Evolutionary conservation across 2,113 vertebrate species (phyloP).

Genomic region (Nerophis lumbriciformis): DNA sequence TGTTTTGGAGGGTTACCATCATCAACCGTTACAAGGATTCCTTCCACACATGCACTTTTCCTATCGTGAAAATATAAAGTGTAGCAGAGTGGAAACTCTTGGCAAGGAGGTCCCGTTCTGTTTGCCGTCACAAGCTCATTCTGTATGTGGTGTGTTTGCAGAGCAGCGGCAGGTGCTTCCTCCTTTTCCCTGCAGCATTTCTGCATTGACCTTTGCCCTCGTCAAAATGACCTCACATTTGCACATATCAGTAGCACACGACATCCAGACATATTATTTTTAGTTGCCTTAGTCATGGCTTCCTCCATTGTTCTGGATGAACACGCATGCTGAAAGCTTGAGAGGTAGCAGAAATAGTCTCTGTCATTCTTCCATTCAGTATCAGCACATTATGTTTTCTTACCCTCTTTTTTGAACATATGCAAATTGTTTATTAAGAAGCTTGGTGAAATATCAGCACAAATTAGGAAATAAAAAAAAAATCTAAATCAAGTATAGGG

Average conservation of each 20-base stretch:
- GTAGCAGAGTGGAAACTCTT: not conserved
- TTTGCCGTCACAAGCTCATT: not conserved
- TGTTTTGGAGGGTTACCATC: not conserved
- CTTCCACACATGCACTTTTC: not conserved
- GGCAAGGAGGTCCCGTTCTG: not conserved
- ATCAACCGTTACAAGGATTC: not conserved
- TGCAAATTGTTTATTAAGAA: not conserved
- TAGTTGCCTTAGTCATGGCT: conserved; percentile 38
- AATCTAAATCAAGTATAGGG: no score
- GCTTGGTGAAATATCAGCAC: not conserved
- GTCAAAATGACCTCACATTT: conserved; percentile 25
- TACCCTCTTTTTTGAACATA: conserved; percentile 3
- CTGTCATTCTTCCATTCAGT: conserved; percentile 27
- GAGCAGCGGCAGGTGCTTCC: conserved; percentile 55
- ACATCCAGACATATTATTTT: conserved; percentile 40
- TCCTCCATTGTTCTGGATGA: conserved; percentile 44
- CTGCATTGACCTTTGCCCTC: conserved; percentile 28
- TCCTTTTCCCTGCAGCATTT: conserved; percentile 27
- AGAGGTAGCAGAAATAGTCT: conserved; percentile 11
- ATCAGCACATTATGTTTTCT: conserved; percentile 31
- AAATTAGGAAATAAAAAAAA: not conserved
- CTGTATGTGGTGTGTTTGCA: not conserved
- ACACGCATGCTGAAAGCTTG: conserved; percentile 15
- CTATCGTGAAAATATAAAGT: not conserved
- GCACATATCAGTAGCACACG: conserved; percentile 28